phyloP scores from a whole-genome alignment of 2,888 invertebrate genomes.

The Habroteleia sp. region DNA sequence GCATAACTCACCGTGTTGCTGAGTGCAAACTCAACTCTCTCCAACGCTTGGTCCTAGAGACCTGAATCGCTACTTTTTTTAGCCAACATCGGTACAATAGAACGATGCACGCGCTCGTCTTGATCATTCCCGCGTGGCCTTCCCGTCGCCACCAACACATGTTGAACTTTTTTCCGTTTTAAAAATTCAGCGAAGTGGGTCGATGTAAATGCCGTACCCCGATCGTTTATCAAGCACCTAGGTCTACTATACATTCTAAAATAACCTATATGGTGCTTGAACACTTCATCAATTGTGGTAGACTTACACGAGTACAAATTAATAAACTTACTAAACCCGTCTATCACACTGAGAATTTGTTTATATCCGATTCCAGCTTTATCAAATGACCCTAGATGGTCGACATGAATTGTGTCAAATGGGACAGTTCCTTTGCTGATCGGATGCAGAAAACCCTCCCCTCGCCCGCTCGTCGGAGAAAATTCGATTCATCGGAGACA shows the following conservation, averaged over 20 bases:
- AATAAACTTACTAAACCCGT: conserved; percentile 4
- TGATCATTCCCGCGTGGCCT: conserved; percentile 1
- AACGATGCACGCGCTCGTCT: background rate
- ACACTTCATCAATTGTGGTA: conserved; percentile 60
- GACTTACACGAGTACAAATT: background rate
- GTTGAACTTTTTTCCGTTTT: background rate
- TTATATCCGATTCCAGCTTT: conserved; percentile 25
- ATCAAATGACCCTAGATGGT: background rate
- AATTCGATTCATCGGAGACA: conserved; percentile 70
- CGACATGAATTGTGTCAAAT: conserved; percentile 24
- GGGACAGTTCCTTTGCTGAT: too few species aligned
- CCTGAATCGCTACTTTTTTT: background rate
- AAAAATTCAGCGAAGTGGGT: background rate
- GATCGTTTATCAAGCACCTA: conserved; percentile 65
- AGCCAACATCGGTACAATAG: conserved; percentile 8
- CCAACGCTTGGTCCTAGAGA: background rate
- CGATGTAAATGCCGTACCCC: conserved; percentile 67
- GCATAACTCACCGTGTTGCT: conserved; percentile 5
- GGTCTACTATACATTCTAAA: conserved; percentile 65
- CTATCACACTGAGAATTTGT: background rate
- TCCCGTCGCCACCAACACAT: conserved; percentile 3
- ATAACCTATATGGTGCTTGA: conserved; percentile 63
- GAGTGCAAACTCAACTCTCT: background rate
- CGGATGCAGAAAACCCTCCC: conserved; percentile 7
- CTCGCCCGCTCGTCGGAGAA: conserved; percentile 56